phyloP scores from a whole-genome alignment of 2,113 vertebrate species.

The Okapia johnstoni region DNA sequence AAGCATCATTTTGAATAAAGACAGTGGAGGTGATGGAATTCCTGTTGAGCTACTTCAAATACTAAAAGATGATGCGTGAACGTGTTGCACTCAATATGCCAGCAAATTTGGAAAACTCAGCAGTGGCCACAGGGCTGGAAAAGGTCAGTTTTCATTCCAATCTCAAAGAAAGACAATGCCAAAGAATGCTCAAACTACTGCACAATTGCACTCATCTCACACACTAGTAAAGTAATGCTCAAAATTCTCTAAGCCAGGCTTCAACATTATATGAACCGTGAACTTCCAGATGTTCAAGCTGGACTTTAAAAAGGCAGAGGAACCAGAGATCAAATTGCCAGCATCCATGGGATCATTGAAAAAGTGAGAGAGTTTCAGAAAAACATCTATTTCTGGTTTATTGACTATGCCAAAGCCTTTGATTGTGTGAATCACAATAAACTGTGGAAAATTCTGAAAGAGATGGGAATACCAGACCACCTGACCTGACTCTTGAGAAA shows the following conservation, averaged over 20 bases:
- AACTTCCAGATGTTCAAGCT: not conserved
- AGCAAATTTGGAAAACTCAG: not conserved
- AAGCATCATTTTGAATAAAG: not conserved
- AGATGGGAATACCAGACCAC: not conserved
- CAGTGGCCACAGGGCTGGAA: not conserved
- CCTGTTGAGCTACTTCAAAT: not conserved
- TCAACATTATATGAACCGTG: not conserved
- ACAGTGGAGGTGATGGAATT: not conserved
- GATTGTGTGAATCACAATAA: not conserved
- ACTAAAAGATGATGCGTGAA: not conserved
- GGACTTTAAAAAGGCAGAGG: not conserved
- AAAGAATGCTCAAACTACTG: not conserved
- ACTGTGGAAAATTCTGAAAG: not conserved
- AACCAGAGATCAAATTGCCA: not conserved
- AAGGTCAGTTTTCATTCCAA: not conserved
- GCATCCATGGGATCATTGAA: not conserved
- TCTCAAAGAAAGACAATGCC: not conserved
- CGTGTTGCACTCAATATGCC: not conserved
- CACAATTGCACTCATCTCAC: not conserved
- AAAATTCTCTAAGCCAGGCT: not conserved
- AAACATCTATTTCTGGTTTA: not conserved
- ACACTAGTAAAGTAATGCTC: not conserved
- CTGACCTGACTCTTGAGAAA: not conserved
- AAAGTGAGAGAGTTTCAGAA: not conserved
- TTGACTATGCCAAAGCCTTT: not conserved